Base-by-base conservation (phyloP, 2,113 vertebrate genomes). In the Haemorhous mexicanus region DNA sequence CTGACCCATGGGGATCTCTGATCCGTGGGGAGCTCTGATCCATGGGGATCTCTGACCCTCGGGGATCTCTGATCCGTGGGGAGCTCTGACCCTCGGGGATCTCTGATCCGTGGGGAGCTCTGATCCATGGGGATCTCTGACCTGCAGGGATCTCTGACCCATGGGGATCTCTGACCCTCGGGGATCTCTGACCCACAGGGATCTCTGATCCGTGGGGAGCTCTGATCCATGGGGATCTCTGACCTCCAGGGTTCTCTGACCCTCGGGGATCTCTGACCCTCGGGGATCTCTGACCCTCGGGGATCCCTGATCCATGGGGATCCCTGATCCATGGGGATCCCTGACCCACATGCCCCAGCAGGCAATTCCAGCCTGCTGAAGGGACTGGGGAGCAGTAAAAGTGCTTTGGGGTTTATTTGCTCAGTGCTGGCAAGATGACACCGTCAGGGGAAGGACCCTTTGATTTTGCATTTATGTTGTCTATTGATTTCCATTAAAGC, bases 41-140 rank as follows among this genome's bases (percentile, higher is more conserved):
- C 14, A 0, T 1, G 4, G 5, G 3, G 11, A 4, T 5, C 24
- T 4, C 50, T 30, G 1, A 2, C 1, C 39, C 0, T 0, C 0
- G 3, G 9, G 3, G 69, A 20, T 33, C 50, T 4, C 5, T 73
- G 30, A 73, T 3, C 22, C 0, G 0, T 5, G 9, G 0, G 1
- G 10, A 2, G 4, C 21, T 5, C 56, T 33, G 1, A 3, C 21
- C 52, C 28, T 3, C 4, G 7, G 1, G 2, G 64, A 27, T 68
- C 28, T 1, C 28, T 82, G 1, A 2, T n/a, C n/a, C n/a, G n/a
- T n/a, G n/a, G n/a, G n/a, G n/a, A n/a, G n/a, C n/a, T n/a, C n/a
- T n/a, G n/a, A n/a, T n/a, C n/a, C n/a, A n/a, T n/a, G n/a, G n/a
- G n/a, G n/a, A n/a, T n/a, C n/a, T n/a, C n/a, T n/a, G n/a, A n/a